Base-by-base conservation (phyloP, 2,113 vertebrate species). In the Carassius auratus region DNA sequence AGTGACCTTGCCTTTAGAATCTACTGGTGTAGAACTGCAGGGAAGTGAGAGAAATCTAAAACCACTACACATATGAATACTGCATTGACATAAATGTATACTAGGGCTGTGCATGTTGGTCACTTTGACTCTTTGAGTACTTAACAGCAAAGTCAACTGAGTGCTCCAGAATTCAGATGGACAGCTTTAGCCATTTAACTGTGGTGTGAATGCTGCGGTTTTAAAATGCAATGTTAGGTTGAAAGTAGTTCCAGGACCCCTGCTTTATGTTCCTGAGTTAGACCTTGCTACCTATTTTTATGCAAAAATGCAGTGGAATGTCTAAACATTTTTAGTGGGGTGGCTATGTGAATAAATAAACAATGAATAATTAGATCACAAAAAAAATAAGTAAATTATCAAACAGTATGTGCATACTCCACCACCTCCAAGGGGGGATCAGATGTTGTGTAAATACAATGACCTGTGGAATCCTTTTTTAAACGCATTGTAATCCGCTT, bases 401-500 rank as follows among this genome's bases (percentile, higher is more conserved):
- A 38, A 38, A 38, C 36, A 38, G 26, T 26, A 26, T 26, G 26
- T 36, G 36, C 4, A 4, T 4, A 36, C 45, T 45, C 59, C 8
- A 0, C 13, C 77, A 48, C 12, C 77, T 64, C 36, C n/a, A 64
- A 48, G 0, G 17, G 8, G 26, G 76, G 59, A 80, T 64, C 59
- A 80, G 36, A 3, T 21, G 13, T 9, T 80, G 36, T 17, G 59
- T 48, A 48, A 26, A 81, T 17, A 66, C 52, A 57, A 71, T 42
- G 36, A 71, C n/a, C 42, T 42, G 5, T 79, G 57, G 30, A 79
- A 21, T 79, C 4, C 15, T 61, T 45, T 75, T 75, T 26, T 26
- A n/a, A 48, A 75, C 50, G 77, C 59, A 80, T 10, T 64, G 78
- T 64, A 80, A 64, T 80, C 38, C 4, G 14, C n/a, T 80, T 80